phyloP scores from a whole-genome alignment of 2,888 invertebrate species.

The Mantis religiosa region DNA sequence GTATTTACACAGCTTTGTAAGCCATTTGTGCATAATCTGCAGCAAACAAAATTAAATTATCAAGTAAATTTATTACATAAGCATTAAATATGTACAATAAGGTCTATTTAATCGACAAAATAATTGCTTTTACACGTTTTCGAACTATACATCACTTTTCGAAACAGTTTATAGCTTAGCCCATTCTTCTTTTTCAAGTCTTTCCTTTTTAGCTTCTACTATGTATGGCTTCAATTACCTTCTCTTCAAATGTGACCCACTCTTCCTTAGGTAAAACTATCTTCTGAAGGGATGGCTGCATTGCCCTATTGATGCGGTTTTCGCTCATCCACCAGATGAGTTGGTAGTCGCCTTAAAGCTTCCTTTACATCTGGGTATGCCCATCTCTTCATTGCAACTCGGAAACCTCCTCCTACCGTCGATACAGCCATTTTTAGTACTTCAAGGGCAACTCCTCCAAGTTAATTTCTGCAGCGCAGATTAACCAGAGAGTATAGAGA shows the following conservation, averaged over 20 bases:
- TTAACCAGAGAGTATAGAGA: too few relatives aligned
- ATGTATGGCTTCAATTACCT: slow-evolving; percentile 75
- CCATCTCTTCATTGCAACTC: slow-evolving; percentile 62
- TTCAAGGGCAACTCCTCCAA: too few relatives aligned
- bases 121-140: not conserved
- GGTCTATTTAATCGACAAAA: not conserved
- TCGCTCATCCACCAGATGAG: slow-evolving; percentile 72
- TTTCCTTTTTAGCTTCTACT: slow-evolving; percentile 75
- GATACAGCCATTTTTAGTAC: too few relatives aligned
- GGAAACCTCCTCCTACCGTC: slow-evolving; percentile 37
- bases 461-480: too few relatives aligned
- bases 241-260: slow-evolving; percentile 84
- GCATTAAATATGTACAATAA: not conserved
- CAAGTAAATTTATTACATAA: not conserved
- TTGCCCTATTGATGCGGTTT: slow-evolving; percentile 76
- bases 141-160: not conserved
- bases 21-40: too few relatives aligned
- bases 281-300: slow-evolving; percentile 74
- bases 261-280: slow-evolving; percentile 81
- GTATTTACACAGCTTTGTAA: too few relatives aligned
- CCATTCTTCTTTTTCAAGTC: slow-evolving; percentile 74
- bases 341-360: slow-evolving; percentile 76
- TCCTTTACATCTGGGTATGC: slow-evolving; percentile 74
- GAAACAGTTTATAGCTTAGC: slow-evolving; percentile 48
- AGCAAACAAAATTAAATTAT: slow-evolving; percentile 34